phyloP scores from a whole-genome alignment of 2,888 invertebrate species.

The Dryomyza anilis region DNA sequence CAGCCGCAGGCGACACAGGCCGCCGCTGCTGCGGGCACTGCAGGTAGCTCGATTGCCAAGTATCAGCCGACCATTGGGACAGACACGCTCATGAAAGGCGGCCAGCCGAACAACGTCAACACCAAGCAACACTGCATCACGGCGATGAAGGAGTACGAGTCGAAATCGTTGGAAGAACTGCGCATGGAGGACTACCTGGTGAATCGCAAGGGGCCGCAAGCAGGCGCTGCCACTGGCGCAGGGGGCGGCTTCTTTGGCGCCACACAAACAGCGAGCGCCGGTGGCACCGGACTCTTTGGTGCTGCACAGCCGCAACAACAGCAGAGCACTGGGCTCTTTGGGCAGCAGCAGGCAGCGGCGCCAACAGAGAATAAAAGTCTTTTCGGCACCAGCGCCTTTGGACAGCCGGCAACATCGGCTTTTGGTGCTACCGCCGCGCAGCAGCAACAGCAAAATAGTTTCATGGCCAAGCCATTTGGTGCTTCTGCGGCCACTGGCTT shows the following conservation, averaged over 20 bases:
- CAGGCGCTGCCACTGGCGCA: slow-evolving; percentile 46
- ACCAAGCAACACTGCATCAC: slow-evolving; percentile 97
- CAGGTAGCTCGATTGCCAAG: slow-evolving; percentile 78
- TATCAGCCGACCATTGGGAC: slow-evolving; percentile 86
- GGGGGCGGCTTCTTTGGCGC: slow-evolving; percentile 60
- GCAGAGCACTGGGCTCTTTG: slow-evolving; percentile 64
- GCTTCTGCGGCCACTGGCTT: slow-evolving; percentile 57
- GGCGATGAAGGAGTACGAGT: slow-evolving; percentile 98
- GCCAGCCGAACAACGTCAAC: slow-evolving; percentile 81
- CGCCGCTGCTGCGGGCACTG: slow-evolving; percentile 46
- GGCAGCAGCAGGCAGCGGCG: slow-evolving; percentile 59
- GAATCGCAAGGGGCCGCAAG: slow-evolving; percentile 79
- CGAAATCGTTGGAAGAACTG: slow-evolving; percentile 92
- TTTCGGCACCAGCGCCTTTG: slow-evolving; percentile 63
- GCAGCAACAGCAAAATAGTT: slow-evolving; percentile 63
- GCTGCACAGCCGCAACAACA: slow-evolving; percentile 57
- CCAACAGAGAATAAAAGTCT: slow-evolving; percentile 65
- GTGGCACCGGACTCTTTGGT: slow-evolving; percentile 63
- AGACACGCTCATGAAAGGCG: slow-evolving; percentile 90
- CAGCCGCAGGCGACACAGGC: slow-evolving; percentile 47
- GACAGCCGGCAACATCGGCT: slow-evolving; percentile 59
- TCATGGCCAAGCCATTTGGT: slow-evolving; percentile 72
- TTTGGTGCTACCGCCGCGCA: slow-evolving; percentile 62
- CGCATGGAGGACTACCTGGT: slow-evolving; percentile 91
- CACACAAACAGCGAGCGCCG: slow-evolving; percentile 55